Base-by-base conservation (phyloP, 92 coral and sea anemone genomes). In the Paragorgia papillata region DNA sequence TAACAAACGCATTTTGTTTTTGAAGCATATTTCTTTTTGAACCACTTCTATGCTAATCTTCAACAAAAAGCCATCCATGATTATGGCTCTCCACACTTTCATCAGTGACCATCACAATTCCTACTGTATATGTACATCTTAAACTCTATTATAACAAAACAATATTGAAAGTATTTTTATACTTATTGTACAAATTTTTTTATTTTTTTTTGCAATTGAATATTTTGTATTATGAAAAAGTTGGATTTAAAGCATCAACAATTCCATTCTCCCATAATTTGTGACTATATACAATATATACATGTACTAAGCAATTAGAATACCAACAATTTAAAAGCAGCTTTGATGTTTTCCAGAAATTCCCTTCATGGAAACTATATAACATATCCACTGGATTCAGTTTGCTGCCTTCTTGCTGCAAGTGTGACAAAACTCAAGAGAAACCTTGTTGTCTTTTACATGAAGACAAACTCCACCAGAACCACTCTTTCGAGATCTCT, bases 381-480 rank as follows among this genome's bases (percentile, higher is more conserved):
- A 56, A 28, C 43, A 28, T 13, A 9, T 8, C 33, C 62, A 13
- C 4, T 14, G 10, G 10, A 48, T 21, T 71, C 50, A 71, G 54
- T 53, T 30, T 55, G 30, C 48, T 13, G 96, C 90, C 73, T 84
- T 91, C 84, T 55, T 78, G 85, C 88, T 90, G 77, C 99, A 95
- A 57, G 79, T 82, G 0, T 80, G 82, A 46, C 99, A 95, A 69
- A 95, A 85, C 43, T 89, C 97, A 85, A 95, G 75, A 3, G 97
- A 95, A 39, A 95, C 97, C 69, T 88, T 95, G 74, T 89, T 88
- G 32, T 83, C 85, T 32, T 80, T 82, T 27, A 95, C 90, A 83
- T 95, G 99, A 49, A 95, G 96, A 34, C 99, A 95, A 26, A 95
- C 88, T 43, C 99, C 99, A 57, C 90, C 97, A 7, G 85, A 61